Percentiles rank a stretch among this genome's conserved stretches.
Evolutionary conservation across 2,888 invertebrate species (phyloP).

Genomic region (Tuta absoluta): DNA sequence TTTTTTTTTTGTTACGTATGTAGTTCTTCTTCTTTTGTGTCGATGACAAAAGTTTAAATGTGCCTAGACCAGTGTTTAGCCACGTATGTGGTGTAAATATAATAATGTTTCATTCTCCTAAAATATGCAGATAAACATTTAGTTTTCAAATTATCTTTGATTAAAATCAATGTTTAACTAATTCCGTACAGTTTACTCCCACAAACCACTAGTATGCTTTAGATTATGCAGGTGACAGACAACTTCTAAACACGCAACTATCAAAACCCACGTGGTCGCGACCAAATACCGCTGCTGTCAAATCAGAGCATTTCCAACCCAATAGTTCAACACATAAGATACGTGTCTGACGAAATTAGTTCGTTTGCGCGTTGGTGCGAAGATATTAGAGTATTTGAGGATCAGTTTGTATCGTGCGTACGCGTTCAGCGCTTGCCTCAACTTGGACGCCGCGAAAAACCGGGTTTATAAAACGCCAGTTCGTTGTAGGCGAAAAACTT

Average conservation of each 20-base stretch:
- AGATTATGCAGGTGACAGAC: slow-evolving; percentile 5
- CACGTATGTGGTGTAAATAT: too few relatives aligned
- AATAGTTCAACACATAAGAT: slow-evolving; percentile 3
- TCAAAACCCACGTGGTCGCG: slow-evolving; percentile 1
- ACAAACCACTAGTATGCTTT: neutral
- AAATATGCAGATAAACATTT: too few relatives aligned
- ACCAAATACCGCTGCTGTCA: neutral
- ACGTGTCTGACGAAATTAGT: slow-evolving; percentile 29
- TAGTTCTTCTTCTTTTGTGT: too few relatives aligned
- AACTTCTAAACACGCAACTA: slow-evolving; percentile 4
- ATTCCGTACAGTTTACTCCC: neutral
- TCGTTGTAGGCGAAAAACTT: too few relatives aligned
- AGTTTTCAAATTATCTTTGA: neutral
- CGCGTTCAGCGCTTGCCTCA: slow-evolving; percentile 63
- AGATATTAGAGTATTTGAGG: slow-evolving; percentile 67
- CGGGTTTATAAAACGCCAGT: neutral
- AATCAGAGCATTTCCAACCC: slow-evolving; percentile 4
- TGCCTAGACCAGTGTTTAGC: too few relatives aligned
- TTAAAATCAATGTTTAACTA: neutral
- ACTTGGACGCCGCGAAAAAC: slow-evolving; percentile 27
- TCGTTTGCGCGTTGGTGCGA: slow-evolving; percentile 45
- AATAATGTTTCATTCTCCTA: too few relatives aligned
- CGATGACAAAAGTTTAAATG: too few relatives aligned
- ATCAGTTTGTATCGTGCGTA: slow-evolving; percentile 58
- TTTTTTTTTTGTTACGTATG: too few relatives aligned